Conservation (phyloP, 2,888 invertebrate genomes). For the Sclerodermus sp. region DNA sequence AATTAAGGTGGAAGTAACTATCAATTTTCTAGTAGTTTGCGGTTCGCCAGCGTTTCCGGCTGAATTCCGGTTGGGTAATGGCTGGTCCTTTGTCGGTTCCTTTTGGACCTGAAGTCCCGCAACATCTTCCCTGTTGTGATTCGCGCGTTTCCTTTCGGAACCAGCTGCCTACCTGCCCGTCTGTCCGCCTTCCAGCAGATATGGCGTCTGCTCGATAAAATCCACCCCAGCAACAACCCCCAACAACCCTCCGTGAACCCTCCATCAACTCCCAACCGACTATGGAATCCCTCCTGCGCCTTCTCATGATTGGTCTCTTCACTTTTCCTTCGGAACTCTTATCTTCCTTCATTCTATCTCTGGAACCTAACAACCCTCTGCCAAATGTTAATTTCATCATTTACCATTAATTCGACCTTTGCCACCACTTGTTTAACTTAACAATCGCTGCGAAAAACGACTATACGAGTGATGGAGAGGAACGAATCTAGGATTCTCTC, state of each 20-base stretch:
- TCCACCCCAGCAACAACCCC: slow-evolving; percentile 11
- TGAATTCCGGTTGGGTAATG: no score
- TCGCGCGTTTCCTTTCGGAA: slow-evolving; percentile 23
- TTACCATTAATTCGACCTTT: no score
- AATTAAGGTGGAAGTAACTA: slow-evolving; percentile 42
- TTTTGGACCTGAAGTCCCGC: slow-evolving; percentile 19
- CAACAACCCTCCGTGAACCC: slow-evolving; percentile 12
- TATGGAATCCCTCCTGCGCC: slow-evolving; percentile 9
- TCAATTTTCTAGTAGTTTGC: slow-evolving; percentile 49
- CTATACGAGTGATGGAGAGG: no score
- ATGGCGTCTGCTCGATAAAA: slow-evolving; percentile 26
- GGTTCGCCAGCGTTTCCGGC: slow-evolving; percentile 23
- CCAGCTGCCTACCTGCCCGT: slow-evolving; percentile 15
- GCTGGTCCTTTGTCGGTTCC: slow-evolving; percentile 29
- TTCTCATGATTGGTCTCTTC: slow-evolving; percentile 10
- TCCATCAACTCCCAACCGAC: slow-evolving; percentile 11
- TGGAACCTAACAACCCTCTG: no score
- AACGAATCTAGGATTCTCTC: no score
- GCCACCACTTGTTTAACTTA: no score
- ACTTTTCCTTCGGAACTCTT: slow-evolving; percentile 10
- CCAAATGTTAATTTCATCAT: no score
- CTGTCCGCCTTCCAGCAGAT: slow-evolving; percentile 12
- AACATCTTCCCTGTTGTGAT: slow-evolving; percentile 26
- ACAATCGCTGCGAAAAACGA: no score
- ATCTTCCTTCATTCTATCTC: background rate